A percentile compares a stretch with the other conserved stretches of the same genome.
Evolutionary conservation across 2,113 vertebrate species (phyloP).

Genomic region (Oryctolagus cuniculus): mOryCun1.1 NC_091442.1:1489001-1489500

Average conservation of each 20-base stretch:
- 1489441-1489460: too few relatives aligned
- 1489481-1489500: too few relatives aligned
- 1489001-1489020: accelerated
- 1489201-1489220: not conserved
- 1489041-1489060: not conserved
- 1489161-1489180: accelerated
- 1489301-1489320: not conserved
- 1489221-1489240: not conserved
- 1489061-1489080: accelerated
- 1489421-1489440: too few relatives aligned
- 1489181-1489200: accelerated
- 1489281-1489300: not conserved
- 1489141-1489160: accelerated
- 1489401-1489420: too few relatives aligned
- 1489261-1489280: accelerated
- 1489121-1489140: accelerated
- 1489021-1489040: not conserved
- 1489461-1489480: too few relatives aligned
- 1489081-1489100: not conserved
- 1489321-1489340: too few relatives aligned
- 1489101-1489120: accelerated
- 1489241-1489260: accelerated
- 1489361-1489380: too few relatives aligned
- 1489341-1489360: too few relatives aligned
- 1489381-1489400: too few relatives aligned